Conservation (phyloP, 30 jellyfish, hydroid and myxozoan species). For the Turritopsis dohrnii region DNA sequence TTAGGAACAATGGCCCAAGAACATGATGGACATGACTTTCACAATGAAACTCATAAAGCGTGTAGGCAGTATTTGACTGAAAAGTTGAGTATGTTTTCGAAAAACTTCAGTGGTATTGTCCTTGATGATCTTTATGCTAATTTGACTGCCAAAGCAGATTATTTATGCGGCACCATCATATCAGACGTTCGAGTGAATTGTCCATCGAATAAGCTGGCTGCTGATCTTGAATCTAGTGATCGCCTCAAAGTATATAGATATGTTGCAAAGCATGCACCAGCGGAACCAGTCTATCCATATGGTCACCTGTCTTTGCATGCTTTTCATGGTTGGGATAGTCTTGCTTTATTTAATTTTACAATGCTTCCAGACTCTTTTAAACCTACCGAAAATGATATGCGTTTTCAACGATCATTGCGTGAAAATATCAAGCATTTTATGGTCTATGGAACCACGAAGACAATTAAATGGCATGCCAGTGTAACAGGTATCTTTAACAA, state of each 20-base stretch:
- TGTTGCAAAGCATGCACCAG: conserved; percentile 40
- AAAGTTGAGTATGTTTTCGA: not conserved
- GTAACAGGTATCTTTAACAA: not conserved
- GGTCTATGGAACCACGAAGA: conserved; percentile 15
- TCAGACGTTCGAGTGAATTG: conserved; percentile 49
- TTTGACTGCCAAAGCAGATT: not conserved
- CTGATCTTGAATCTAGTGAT: conserved; percentile 14
- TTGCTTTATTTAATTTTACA: conserved; percentile 13
- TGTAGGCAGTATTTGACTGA: not conserved
- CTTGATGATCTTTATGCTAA: conserved; percentile 16
- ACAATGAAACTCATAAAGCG: not conserved
- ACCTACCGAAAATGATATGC: not conserved
- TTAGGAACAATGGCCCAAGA: conserved; percentile 48
- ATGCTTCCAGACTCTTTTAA: not conserved
- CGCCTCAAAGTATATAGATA: conserved; percentile 40
- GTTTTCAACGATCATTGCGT: conserved; percentile 21
- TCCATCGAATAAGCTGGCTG: conserved; percentile 31
- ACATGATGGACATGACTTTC: not conserved
- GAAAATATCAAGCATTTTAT: conserved; percentile 27
- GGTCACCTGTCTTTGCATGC: conserved; percentile 10
- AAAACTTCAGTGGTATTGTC: not conserved
- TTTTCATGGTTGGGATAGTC: conserved; percentile 29
- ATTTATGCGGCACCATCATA: conserved; percentile 28
- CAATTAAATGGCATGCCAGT: not conserved
- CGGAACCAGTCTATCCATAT: not conserved